Conservation (phyloP, 37 sponge, comb jelly and placozoan species). For the Corticium candelabrum region DNA sequence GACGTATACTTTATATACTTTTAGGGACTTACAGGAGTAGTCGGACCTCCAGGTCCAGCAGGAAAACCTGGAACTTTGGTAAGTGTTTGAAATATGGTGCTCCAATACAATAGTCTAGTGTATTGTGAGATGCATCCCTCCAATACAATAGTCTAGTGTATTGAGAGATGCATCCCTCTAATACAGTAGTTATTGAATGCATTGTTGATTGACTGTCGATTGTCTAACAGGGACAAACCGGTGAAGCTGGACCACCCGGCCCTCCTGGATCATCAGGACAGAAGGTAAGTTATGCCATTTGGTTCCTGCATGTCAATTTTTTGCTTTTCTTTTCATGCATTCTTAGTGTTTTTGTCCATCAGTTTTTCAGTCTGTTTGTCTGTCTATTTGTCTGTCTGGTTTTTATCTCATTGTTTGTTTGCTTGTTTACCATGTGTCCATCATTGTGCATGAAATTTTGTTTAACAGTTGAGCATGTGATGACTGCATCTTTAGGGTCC, state of each 20-base stretch:
- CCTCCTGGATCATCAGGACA: constrained; percentile 37
- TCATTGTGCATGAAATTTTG: no score
- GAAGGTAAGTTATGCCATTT: constrained; percentile 8
- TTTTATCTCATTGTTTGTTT: no score
- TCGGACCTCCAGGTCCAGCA: constrained; percentile 30
- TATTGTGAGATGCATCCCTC: no score
- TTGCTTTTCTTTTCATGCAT: no score
- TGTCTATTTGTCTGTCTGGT: no score
- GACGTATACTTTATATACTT: no score
- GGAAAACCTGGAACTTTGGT: constrained; percentile 24
- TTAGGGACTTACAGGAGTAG: background rate
- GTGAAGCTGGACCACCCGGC: constrained; percentile 33
- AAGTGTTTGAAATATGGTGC: background rate
- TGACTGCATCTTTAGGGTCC: constrained; percentile 8
- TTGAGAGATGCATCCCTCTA: background rate
- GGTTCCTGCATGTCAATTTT: background rate
- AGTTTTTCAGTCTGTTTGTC: no score
- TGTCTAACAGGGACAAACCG: constrained; percentile 21
- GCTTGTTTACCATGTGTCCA: no score
- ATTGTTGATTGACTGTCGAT: background rate
- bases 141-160: no score
- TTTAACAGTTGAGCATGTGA: no score
- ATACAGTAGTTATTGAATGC: background rate
- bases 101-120: no score
- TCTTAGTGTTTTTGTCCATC: no score